Evolutionary conservation across 2,797 vertebrate genomes (phyloP), one percentile per base, ranked within the genome.

Genomic region (Nothura maculosa): DNA sequence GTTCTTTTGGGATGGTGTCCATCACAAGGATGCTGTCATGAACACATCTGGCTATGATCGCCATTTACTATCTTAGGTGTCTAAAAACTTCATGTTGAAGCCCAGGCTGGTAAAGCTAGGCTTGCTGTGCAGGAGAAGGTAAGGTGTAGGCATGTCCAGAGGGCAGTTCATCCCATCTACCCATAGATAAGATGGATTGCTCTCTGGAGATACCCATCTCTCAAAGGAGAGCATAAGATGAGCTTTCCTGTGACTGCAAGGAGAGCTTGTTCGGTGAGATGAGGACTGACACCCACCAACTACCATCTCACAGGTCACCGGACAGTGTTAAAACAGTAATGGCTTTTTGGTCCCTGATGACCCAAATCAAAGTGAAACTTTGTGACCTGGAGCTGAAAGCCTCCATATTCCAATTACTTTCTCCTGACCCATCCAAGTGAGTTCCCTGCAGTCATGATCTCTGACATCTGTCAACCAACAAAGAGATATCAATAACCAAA

Each of bases 371-470:
- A 96, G 66, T 69, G 9, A 24, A 88, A 62, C 47, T 52, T 47
- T 28, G 54, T 88, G 95, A 96, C 94, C 86, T 82, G 24, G 40
- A 90, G 84, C 61, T 94, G 89, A 93, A 91, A 87, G 32, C 34
- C 72, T 82, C 82, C 66, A n/a, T 43, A 72, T 5, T 67, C 48
- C 54, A 93, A 80, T 93, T 90, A 92, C 91, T 86, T 82, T 63
- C 75, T 95, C 79, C 81, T 87, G 75, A 75, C 80, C 89, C 81
- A 77, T 81, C 78, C 89, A 63, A 90, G 40, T 57, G 67, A 62
- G 67, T 55, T 94, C 92, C 92, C 89, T 43, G 61, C 45, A 81
- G 87, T 45, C 7, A 0, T 88, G 89, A 87, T 93, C 90, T 66
- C 75, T 89, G 87, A 86, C 94, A 94, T 80, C 87, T 93, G 89